Conservation (phyloP, 1,140 invertebrate genomes). For the Tenebrio molitor region DNA sequence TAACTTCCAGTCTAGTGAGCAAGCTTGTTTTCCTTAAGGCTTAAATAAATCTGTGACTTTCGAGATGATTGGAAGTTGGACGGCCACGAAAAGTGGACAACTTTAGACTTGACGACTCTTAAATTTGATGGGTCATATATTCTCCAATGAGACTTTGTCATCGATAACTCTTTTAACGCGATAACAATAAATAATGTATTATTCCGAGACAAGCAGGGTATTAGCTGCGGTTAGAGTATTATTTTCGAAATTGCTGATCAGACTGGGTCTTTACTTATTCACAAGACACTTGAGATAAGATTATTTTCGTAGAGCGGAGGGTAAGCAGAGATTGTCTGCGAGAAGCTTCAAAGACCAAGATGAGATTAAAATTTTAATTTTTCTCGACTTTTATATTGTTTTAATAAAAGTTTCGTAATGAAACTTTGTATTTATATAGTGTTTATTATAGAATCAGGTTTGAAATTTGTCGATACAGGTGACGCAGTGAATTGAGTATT, state of each 20-base stretch:
- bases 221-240: too few species aligned
- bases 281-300: conserved; percentile 4
- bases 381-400: conserved; percentile 4
- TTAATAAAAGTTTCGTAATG: conserved; percentile 13
- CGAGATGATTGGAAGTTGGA: conserved; percentile 38
- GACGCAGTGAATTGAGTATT: conserved; percentile 27
- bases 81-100: conserved; percentile 43
- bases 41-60: conserved; percentile 38
- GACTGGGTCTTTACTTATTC: too few species aligned
- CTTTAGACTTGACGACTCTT: conserved; percentile 32
- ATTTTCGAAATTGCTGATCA: not conserved
- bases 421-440: conserved; percentile 16
- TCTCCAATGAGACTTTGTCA: conserved; percentile 21
- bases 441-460: conserved; percentile 22
- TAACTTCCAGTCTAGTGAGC: conserved; percentile 35
- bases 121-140: conserved; percentile 41
- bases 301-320: not conserved
- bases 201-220: too few species aligned
- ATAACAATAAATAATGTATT: not conserved
- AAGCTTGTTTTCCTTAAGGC: conserved; percentile 42
- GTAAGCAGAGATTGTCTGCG: conserved; percentile 17
- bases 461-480: conserved; percentile 29
- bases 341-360: conserved; percentile 14
- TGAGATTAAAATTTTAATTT: conserved; percentile 29
- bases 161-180: conserved; percentile 30